These are phyloP conservation scores for Ennomos erosarius DNA, from an alignment of 2,888 invertebrate genomes.

Conservation along the genomic window DNA sequence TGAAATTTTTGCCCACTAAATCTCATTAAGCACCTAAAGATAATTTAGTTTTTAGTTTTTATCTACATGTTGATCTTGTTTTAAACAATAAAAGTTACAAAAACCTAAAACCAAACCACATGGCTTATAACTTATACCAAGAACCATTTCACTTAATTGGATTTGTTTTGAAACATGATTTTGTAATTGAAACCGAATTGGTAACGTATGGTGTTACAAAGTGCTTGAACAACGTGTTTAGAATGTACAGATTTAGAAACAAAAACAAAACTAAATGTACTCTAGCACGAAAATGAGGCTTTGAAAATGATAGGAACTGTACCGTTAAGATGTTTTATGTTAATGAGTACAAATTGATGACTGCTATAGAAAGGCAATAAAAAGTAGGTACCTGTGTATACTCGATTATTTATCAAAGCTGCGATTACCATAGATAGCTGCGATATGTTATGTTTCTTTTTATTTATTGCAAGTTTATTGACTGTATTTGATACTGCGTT, in stretches of 20 bases:
- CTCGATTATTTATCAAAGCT: too few species aligned
- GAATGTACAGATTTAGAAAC: conserved; percentile 51
- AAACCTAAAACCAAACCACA: background rate
- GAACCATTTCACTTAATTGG: conserved; percentile 50
- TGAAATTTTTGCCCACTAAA: too few species aligned
- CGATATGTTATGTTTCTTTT: too few species aligned
- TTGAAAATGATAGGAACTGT: conserved; percentile 17
- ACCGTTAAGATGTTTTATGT: conserved; percentile 26
- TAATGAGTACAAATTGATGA: conserved; percentile 27
- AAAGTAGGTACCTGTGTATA: conserved; percentile 3
- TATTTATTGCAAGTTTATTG: too few species aligned
- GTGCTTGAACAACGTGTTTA: conserved; percentile 50
- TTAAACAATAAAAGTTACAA: too few species aligned
- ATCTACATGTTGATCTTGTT: too few species aligned
- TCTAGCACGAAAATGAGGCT: conserved; percentile 34
- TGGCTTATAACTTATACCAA: conserved; percentile 39
- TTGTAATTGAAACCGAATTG: conserved; percentile 72
- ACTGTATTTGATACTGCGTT: too few species aligned
- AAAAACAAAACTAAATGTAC: conserved; percentile 23
- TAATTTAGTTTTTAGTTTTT: too few species aligned
- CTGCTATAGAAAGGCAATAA: conserved; percentile 14
- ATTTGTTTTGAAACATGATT: conserved; percentile 70
- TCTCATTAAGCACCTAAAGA: too few species aligned
- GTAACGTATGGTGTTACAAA: conserved; percentile 54
- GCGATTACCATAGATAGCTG: too few species aligned